phyloP scores from a whole-genome alignment of 1,140 invertebrate species.

The Phenacoccus solenopsis region DNA sequence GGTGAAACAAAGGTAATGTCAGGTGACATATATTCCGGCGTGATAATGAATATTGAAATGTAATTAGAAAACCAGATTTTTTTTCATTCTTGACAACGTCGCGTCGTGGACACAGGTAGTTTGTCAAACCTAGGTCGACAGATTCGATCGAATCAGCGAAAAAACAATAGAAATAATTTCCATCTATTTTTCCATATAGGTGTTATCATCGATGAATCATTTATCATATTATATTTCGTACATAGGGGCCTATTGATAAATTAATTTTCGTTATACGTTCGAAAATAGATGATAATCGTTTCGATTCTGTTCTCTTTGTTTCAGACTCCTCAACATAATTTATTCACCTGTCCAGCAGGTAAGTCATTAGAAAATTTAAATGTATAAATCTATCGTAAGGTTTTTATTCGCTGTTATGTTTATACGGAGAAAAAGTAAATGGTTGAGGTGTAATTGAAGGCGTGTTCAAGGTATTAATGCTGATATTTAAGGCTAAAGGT shows the following conservation, averaged over 20 bases:
- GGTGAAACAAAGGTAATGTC: not conserved
- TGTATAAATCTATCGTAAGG: not conserved
- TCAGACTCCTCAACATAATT: constrained; percentile 8
- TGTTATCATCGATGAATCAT: too few species aligned
- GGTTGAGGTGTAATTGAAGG: not conserved
- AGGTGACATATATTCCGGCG: not conserved
- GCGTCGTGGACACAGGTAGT: too few species aligned
- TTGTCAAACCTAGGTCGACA: too few species aligned
- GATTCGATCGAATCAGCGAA: too few species aligned
- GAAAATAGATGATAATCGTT: not conserved
- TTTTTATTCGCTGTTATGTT: not conserved
- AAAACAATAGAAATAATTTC: too few species aligned
- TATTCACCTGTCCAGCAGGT: constrained; percentile 6
- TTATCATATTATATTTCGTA: not conserved
- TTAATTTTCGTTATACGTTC: not conserved
- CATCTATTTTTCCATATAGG: too few species aligned
- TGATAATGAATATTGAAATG: constrained; percentile 3
- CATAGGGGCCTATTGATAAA: too few species aligned
- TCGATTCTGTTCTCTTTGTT: not conserved
- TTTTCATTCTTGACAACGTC: too few species aligned
- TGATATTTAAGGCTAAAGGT: not conserved
- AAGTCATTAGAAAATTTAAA: not conserved
- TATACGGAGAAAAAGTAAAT: constrained; percentile 1
- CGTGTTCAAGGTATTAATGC: constrained; percentile 8
- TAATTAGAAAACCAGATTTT: not conserved